These are phyloP conservation scores for Noctua janthina DNA, from an alignment of 2,888 invertebrate species.

Conservation along the genomic window DNA sequence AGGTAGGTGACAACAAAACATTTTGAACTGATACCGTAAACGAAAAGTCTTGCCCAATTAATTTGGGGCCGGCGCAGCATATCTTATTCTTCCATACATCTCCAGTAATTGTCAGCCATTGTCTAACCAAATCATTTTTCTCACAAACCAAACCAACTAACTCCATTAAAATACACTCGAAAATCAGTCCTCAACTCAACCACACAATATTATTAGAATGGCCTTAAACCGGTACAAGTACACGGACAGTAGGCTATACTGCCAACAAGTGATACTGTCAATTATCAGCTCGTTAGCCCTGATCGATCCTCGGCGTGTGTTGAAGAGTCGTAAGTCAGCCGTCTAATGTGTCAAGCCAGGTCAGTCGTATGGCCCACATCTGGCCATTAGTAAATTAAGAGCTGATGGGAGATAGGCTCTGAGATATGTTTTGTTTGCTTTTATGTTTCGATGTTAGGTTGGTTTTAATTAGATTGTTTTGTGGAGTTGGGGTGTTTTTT, in stretches of 20 bases:
- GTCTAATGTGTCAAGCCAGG: conserved; percentile 69
- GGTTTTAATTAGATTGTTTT: conserved; percentile 33
- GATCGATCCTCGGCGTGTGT: conserved; percentile 79
- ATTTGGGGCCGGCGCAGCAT: background rate
- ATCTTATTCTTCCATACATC: background rate
- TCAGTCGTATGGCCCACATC: conserved; percentile 66
- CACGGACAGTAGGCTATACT: conserved; percentile 45
- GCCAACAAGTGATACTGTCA: conserved; percentile 79
- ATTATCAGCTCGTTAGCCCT: conserved; percentile 85
- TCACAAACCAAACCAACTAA: background rate
- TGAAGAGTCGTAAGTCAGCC: conserved; percentile 76
- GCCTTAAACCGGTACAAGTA: conserved; percentile 57
- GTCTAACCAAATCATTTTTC: background rate
- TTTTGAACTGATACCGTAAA: background rate
- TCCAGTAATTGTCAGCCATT: background rate
- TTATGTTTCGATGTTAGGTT: conserved; percentile 31
- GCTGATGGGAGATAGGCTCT: conserved; percentile 61
- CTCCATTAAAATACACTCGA: background rate
- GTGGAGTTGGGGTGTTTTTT: background rate
- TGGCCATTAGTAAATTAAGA: conserved; percentile 65
- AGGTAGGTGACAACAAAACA: background rate
- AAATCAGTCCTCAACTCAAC: conserved; percentile 6
- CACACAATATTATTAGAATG: conserved; percentile 45
- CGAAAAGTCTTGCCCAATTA: background rate
- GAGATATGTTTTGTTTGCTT: conserved; percentile 61